Evolutionary conservation across 2,888 invertebrate species (phyloP).

Genomic region (Acrocyrtus sp.): DNA sequence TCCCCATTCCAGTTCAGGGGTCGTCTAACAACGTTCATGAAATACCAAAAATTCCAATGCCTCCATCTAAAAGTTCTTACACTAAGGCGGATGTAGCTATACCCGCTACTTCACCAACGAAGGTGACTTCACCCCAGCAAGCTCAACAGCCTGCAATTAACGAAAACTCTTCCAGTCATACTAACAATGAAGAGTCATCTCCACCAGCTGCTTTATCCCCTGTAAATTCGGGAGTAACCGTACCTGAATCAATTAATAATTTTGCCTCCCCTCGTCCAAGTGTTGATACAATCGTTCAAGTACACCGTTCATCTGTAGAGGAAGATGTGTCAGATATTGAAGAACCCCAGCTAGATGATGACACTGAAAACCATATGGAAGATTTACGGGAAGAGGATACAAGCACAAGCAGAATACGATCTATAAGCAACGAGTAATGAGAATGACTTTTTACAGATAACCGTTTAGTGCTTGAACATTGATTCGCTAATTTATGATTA

Average conservation of each 20-base stretch:
- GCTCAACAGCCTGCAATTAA: not conserved
- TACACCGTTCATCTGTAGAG: slow-evolving; percentile 16
- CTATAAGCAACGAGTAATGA: slow-evolving; percentile 23
- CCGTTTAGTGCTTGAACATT: not conserved
- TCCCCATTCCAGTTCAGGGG: not conserved
- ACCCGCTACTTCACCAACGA: not conserved
- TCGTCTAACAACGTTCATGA: slow-evolving; percentile 11
- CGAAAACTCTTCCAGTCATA: not conserved
- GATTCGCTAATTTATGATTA: not conserved
- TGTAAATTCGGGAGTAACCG: not conserved
- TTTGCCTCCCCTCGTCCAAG: slow-evolving; percentile 24
- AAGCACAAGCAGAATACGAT: not conserved
- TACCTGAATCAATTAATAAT: not conserved
- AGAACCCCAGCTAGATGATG: slow-evolving; percentile 10
- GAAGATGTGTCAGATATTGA: slow-evolving; percentile 19
- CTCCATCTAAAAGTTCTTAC: slow-evolving; percentile 25
- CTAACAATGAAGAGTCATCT: not conserved
- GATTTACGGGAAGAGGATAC: slow-evolving; percentile 21
- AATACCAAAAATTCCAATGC: slow-evolving; percentile 40
- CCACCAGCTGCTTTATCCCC: not conserved
- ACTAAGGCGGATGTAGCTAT: not conserved
- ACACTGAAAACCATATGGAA: not conserved
- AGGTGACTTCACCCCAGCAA: slow-evolving; percentile 1
- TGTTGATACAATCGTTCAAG: slow-evolving; percentile 31
- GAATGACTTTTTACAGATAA: too few relatives aligned